These are phyloP conservation scores for Labeo rohita DNA, from an alignment of 2,113 vertebrate species.

Conservation along the genomic window DNA sequence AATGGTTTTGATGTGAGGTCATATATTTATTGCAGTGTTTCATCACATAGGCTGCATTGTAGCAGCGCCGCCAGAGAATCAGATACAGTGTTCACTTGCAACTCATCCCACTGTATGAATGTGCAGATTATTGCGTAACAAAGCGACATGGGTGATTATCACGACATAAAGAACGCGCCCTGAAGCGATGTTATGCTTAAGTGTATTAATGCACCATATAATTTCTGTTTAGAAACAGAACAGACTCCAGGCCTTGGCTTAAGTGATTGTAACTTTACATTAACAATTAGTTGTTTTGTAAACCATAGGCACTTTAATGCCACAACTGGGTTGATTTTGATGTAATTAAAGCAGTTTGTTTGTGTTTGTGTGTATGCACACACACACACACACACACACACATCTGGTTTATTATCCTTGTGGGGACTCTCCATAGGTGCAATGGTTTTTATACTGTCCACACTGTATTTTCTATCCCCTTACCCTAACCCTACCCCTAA, in stretches of 20 bases:
- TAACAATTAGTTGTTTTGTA: too few relatives aligned
- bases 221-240: neutral
- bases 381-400: too few relatives aligned
- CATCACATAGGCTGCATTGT: neutral
- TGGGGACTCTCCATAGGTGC: too few relatives aligned
- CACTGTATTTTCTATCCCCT: too few relatives aligned
- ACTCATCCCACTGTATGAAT: neutral
- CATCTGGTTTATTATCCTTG: too few relatives aligned
- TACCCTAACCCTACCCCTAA: too few relatives aligned
- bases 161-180: neutral
- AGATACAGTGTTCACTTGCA: neutral
- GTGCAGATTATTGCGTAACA: neutral
- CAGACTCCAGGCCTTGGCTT: neutral
- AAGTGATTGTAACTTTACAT: neutral
- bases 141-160: neutral
- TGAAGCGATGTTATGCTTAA: neutral
- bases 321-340: too few relatives aligned
- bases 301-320: too few relatives aligned
- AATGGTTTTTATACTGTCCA: too few relatives aligned
- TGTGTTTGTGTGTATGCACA: too few relatives aligned
- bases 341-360: too few relatives aligned
- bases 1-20: neutral
- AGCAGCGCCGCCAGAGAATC: neutral
- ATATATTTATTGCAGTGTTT: neutral
- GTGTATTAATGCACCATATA: neutral